Conservation (phyloP, 92 coral and sea anemone species). For the Virgularia gustaviana region DNA sequence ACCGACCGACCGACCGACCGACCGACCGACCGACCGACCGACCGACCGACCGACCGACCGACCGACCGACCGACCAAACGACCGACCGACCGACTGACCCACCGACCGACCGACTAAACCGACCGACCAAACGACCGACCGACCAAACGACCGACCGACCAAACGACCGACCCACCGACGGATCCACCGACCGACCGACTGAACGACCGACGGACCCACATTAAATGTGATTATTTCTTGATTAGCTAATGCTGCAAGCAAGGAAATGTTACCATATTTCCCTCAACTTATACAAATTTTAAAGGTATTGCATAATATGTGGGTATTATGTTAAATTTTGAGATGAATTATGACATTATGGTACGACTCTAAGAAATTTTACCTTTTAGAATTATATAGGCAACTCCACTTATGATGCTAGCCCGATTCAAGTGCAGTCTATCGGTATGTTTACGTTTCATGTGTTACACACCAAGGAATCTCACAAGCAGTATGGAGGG, state of each 20-base stretch:
- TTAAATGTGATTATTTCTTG: neutral
- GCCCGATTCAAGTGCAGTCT: conserved; percentile 78
- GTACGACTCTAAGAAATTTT: neutral
- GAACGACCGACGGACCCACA: too few relatives aligned
- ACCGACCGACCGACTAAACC: neutral
- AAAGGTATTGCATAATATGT: conserved; percentile 55
- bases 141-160: too few relatives aligned
- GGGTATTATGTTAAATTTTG: neutral
- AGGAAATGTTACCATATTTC: conserved; percentile 82
- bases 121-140: neutral
- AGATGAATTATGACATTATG: neutral
- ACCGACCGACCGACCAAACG: neutral
- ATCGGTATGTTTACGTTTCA: conserved; percentile 83
- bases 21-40: too few relatives aligned
- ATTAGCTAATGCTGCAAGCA: conserved; percentile 88
- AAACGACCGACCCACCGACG: too few relatives aligned
- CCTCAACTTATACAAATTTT: conserved; percentile 75
- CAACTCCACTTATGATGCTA: conserved; percentile 61
- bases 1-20: too few relatives aligned
- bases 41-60: neutral
- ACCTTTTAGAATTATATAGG: conserved; percentile 65
- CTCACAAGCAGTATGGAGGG: too few relatives aligned
- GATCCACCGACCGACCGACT: too few relatives aligned
- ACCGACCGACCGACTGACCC: too few relatives aligned
- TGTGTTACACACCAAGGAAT: too few relatives aligned